Evolutionary conservation across 2,797 vertebrate species (phyloP).

Genomic region (Dermochelys coriacea): DNA sequence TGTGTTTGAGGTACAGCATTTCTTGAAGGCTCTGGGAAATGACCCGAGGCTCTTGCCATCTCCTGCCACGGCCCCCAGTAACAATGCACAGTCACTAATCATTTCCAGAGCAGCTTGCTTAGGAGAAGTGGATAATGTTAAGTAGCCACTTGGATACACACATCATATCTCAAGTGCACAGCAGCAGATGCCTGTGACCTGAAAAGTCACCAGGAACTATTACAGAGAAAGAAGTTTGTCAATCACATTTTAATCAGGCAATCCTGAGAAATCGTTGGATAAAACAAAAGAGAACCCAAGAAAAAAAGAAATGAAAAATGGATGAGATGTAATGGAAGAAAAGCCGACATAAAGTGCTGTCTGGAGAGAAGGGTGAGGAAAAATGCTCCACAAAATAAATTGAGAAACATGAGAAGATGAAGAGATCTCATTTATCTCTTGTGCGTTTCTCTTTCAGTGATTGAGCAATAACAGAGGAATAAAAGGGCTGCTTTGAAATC

Average conservation of each 20-base stretch:
- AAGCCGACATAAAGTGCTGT: conserved; percentile 58
- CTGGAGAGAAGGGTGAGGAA: conserved; percentile 51
- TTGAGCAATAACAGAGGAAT: conserved; percentile 55
- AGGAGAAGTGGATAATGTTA: neutral
- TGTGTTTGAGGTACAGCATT: neutral
- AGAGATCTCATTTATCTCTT: conserved; percentile 59
- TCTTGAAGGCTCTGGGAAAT: neutral
- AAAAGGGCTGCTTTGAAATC: conserved; percentile 24
- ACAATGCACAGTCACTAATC: neutral
- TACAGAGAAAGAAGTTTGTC: neutral
- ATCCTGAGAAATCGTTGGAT: conserved; percentile 14
- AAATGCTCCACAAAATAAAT: conserved; percentile 49
- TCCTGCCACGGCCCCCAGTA: neutral
- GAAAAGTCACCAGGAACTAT: neutral
- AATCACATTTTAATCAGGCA: conserved; percentile 29
- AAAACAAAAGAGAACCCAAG: conserved; percentile 30
- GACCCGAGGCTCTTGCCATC: neutral
- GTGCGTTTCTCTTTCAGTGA: neutral
- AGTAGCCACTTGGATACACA: neutral
- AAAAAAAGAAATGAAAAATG: conserved; percentile 22
- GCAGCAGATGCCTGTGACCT: neutral
- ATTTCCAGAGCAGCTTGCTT: neutral
- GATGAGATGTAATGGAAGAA: conserved; percentile 47
- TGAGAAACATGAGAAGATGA: conserved; percentile 57
- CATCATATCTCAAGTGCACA: neutral